These are phyloP conservation scores for Panzeria rudis DNA, from an alignment of 2,888 invertebrate species.

Conservation along the genomic window DNA sequence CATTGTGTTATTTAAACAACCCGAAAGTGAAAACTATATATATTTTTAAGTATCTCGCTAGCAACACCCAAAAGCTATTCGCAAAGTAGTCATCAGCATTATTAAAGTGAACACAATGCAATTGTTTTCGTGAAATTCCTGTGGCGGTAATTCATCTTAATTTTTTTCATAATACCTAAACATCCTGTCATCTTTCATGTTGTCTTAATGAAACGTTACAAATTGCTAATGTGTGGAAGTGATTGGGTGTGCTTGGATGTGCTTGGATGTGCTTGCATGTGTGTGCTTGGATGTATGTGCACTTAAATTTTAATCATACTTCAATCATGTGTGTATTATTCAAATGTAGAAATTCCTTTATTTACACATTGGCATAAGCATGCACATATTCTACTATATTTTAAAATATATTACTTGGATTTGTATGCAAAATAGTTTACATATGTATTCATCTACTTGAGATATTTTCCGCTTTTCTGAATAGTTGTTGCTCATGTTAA, in stretches of 20 bases:
- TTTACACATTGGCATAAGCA: background rate
- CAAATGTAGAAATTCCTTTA: slow-evolving; percentile 25
- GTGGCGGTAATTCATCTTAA: slow-evolving; percentile 52
- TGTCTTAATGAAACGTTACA: slow-evolving; percentile 34
- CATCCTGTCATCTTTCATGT: slow-evolving; percentile 17
- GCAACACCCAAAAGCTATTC: background rate
- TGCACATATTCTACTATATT: background rate
- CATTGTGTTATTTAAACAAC: too few species aligned
- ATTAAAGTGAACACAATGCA: background rate
- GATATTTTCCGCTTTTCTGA: slow-evolving; percentile 51
- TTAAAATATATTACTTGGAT: slow-evolving; percentile 21
- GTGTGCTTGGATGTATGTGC: background rate
- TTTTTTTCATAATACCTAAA: slow-evolving; percentile 46
- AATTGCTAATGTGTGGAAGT: slow-evolving; percentile 4
- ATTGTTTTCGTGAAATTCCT: slow-evolving; percentile 28
- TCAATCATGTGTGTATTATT: slow-evolving; percentile 56
- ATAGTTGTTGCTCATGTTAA: slow-evolving; percentile 51
- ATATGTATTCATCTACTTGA: slow-evolving; percentile 46
- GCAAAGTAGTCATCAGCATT: background rate
- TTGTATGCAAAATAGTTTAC: slow-evolving; percentile 29
- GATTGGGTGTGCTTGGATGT: background rate
- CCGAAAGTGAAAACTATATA: too few species aligned
- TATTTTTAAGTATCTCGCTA: background rate
- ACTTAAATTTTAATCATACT: slow-evolving; percentile 52
- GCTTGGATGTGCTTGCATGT: background rate